Conservation (phyloP, 2,797 vertebrate genomes). For the Synanceia verrucosa region DNA sequence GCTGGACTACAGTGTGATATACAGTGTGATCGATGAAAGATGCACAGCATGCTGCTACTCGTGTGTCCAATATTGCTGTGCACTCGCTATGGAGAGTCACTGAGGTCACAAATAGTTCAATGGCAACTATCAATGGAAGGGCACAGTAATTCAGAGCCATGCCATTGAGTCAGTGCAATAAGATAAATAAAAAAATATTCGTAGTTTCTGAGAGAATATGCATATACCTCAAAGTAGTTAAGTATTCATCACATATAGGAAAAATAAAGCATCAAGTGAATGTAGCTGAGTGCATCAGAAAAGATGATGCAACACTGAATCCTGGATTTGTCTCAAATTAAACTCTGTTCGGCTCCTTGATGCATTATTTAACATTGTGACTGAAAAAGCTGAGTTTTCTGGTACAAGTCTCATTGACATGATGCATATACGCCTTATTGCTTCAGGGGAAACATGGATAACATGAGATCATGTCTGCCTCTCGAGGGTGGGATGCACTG, state of each 20-base stretch:
- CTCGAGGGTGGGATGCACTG: conserved; percentile 61
- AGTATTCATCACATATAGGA: conserved; percentile 37
- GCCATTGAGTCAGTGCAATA: conserved; percentile 26
- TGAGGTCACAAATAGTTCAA: conserved; percentile 64
- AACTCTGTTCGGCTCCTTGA: conserved; percentile 62
- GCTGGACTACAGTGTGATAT: conserved; percentile 46
- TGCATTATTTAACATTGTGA: conserved; percentile 80
- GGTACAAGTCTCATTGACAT: conserved; percentile 67
- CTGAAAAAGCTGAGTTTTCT: conserved; percentile 62
- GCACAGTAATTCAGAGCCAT: conserved; percentile 30
- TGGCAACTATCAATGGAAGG: conserved; percentile 39
- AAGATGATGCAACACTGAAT: conserved; percentile 51
- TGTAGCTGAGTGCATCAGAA: conserved; percentile 29
- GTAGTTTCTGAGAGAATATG: conserved; percentile 28
- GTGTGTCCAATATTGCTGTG: conserved; percentile 63
- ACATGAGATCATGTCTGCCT: conserved; percentile 80
- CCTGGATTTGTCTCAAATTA: conserved; percentile 69
- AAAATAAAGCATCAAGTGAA: conserved; percentile 45
- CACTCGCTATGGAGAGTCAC: conserved; percentile 48
- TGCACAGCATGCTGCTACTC: conserved; percentile 49
- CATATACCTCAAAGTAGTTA: conserved; percentile 34
- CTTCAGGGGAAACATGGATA: conserved; percentile 76
- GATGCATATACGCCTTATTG: conserved; percentile 70
- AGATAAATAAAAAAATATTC: conserved; percentile 25
- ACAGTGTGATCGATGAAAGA: conserved; percentile 69